These are phyloP conservation scores for Pseudomyrmex gracilis DNA, from an alignment of 1,140 invertebrate genomes.

Conservation along the genomic window DNA sequence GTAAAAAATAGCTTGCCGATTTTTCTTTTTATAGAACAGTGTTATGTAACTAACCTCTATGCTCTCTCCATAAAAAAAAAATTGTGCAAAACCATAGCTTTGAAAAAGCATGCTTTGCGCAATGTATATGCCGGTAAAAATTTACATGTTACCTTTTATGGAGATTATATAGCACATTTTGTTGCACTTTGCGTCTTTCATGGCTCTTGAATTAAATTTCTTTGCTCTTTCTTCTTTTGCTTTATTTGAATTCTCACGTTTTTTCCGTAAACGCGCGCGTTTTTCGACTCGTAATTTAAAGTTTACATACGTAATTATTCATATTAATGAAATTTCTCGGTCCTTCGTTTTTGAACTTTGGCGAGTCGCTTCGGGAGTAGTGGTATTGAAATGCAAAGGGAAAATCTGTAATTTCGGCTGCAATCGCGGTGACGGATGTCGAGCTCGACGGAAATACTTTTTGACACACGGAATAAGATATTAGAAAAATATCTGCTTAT, in stretches of 20 bases:
- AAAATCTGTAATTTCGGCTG: background rate
- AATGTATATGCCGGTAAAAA: conserved; percentile 18
- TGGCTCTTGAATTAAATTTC: conserved; percentile 35
- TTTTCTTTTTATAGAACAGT: background rate
- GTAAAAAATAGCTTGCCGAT: too few relatives aligned
- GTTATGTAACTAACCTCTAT: background rate
- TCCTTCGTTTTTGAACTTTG: background rate
- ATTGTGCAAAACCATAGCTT: background rate
- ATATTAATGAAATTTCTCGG: background rate
- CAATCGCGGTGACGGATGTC: background rate
- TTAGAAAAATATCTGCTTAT: conserved; percentile 27
- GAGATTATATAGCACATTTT: conserved; percentile 7
- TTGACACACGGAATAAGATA: conserved; percentile 23
- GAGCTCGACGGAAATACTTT: conserved; percentile 7
- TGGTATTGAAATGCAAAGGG: background rate
- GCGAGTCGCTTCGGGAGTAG: background rate
- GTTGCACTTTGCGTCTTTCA: conserved; percentile 33
- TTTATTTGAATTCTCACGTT: conserved; percentile 50
- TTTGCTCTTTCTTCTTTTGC: conserved; percentile 16
- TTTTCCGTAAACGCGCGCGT: background rate
- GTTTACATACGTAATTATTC: conserved; percentile 18
- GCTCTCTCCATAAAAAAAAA: background rate
- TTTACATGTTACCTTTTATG: conserved; percentile 35
- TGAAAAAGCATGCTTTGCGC: background rate
- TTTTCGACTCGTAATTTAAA: conserved; percentile 11